A percentile compares a stretch with the other conserved stretches of the same genome.
Conservation (phyloP, 1,140 invertebrate genomes). For the Drosophila cardini region DNA sequence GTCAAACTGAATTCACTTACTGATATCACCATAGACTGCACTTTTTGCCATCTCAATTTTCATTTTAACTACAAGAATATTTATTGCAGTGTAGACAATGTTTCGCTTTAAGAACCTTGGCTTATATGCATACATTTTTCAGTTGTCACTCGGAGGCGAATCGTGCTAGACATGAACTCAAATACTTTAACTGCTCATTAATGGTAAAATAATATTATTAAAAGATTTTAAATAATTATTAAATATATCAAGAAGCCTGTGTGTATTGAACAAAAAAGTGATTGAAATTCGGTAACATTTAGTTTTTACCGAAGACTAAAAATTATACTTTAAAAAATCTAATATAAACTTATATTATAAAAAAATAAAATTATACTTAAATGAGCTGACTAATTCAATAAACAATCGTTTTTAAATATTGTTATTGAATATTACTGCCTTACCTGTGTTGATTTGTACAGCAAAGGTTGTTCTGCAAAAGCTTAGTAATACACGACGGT, state of each 20-base stretch:
- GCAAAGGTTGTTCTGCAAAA: too few species aligned
- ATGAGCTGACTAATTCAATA: too few species aligned
- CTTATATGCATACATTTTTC: constrained; percentile 5
- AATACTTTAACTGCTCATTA: too few species aligned
- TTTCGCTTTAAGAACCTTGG: constrained; percentile 20
- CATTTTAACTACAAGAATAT: constrained; percentile 10
- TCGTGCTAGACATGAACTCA: constrained; percentile 9
- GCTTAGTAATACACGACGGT: too few species aligned
- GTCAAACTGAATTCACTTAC: constrained; percentile 6
- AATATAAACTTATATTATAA: too few species aligned
- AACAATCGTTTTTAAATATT: too few species aligned
- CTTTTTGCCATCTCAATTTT: constrained; percentile 17
- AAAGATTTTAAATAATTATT: constrained; percentile 1
- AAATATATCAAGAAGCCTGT: neutral
- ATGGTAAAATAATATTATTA: neutral
- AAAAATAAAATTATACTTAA: too few species aligned
- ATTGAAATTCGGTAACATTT: too few species aligned
- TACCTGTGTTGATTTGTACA: too few species aligned
- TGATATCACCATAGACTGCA: constrained; percentile 16
- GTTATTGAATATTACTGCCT: too few species aligned
- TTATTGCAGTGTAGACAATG: neutral
- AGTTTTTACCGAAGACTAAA: too few species aligned
- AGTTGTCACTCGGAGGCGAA: constrained; percentile 18
- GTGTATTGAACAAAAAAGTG: neutral
- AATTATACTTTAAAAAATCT: too few species aligned